Base-by-base conservation (phyloP, 2,888 invertebrate species). In the Empis livida region DNA sequence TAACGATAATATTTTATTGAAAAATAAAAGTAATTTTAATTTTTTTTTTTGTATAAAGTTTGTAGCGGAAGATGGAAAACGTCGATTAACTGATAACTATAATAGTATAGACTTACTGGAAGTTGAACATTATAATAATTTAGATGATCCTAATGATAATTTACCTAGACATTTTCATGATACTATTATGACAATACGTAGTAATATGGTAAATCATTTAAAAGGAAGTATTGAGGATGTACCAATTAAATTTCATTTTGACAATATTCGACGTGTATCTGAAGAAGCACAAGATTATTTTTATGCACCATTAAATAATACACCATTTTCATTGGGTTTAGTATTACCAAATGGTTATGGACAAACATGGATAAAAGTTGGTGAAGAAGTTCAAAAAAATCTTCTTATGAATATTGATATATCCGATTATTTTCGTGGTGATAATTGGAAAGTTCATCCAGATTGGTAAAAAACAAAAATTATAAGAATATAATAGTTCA, bases 91-190 rank as follows among this genome's bases (percentile, higher is more conserved):
- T 70, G 79, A 82, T n/a, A 95, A 94, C 67, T 96, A 91, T 71
- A 94, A 95, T 70, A 95, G 94, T 65, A 85, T 97, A 32, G 97
- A 97, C 69, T 76, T 99, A 49, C 83, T 88, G 2, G 96, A 97
- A 71, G 86, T 97, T 8, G 96, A 97, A 65, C 84, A 94, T 54
- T 76, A 87, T 20, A 83, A 86, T 57, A 74, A 75, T 54, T 5
- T 27, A 27, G 23, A 27, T 27, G 39, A 39, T 39, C 17, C 16
- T 20, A n/a, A 9, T 14, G 78, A 79, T 3, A 73, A 76, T 44
- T 76, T 73, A 0, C 79, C 84, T 0, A 75, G 90, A 47, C 77
- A 77, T 54, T 73, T 81, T 0, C 77, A 78, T 4, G 71, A 74
- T 0, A 66, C 74, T 49, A 75, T 84, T 47, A 63, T 67, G 1